Conservation (phyloP, 2,113 vertebrate species). For the Entelurus aequoreus region DNA sequence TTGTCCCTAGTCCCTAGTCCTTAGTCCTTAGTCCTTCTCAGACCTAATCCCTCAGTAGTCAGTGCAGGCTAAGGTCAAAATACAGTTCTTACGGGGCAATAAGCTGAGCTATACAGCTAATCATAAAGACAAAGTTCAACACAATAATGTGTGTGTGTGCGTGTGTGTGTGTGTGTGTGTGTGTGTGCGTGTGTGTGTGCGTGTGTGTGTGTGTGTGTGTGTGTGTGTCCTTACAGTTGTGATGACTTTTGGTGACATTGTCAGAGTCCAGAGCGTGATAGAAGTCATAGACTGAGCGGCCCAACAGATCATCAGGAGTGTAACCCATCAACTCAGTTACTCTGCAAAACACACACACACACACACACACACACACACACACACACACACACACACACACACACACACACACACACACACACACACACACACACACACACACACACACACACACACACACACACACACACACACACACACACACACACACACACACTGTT, state of each 20-base stretch:
- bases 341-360: constrained; percentile 65
- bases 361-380: constrained; percentile 14
- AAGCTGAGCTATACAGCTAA: too few species aligned
- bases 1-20: too few species aligned
- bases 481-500: too few species aligned
- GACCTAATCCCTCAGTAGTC: too few species aligned
- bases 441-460: too few species aligned
- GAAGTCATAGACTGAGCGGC: constrained; percentile 91
- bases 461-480: too few species aligned
- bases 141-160: constrained; percentile 15
- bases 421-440: too few species aligned
- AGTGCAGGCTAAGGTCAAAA: too few species aligned
- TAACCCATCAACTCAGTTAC: constrained; percentile 92
- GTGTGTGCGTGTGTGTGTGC: not conserved
- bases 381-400: not conserved
- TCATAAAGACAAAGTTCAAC: too few species aligned
- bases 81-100: too few species aligned
- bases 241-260: constrained; percentile 90
- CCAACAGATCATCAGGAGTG: constrained; percentile 88
- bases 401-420: not conserved
- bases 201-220: constrained; percentile 4
- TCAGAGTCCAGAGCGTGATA: constrained; percentile 94
- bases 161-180: not conserved
- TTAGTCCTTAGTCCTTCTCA: too few species aligned
- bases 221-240: constrained; percentile 82